phyloP scores from a whole-genome alignment of 2,888 invertebrate genomes.

The Bombylius major region DNA sequence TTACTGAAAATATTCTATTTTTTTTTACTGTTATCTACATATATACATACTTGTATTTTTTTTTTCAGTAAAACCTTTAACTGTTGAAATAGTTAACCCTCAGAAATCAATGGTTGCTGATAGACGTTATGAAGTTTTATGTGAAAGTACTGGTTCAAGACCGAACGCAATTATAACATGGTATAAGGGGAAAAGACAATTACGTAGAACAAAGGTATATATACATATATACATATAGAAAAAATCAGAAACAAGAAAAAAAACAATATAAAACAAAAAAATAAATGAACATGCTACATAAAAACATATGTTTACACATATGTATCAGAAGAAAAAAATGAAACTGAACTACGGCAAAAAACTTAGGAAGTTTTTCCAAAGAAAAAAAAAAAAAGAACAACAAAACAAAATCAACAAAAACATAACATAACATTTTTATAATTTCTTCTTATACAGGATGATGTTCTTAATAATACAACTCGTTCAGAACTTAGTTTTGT shows the following conservation, averaged over 20 bases:
- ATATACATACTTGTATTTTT: neutral
- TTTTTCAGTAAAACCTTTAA: slow-evolving; percentile 45
- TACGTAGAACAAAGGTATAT: slow-evolving; percentile 64
- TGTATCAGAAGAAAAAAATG: too few species aligned
- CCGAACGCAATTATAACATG: slow-evolving; percentile 78
- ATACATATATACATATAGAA: neutral
- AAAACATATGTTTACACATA: too few species aligned
- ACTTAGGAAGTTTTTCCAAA: too few species aligned
- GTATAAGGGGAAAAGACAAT: slow-evolving; percentile 77
- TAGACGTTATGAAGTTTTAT: slow-evolving; percentile 68
- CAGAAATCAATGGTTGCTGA: slow-evolving; percentile 65
- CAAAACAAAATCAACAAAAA: too few species aligned
- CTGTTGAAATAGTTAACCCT: slow-evolving; percentile 51
- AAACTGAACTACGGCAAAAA: too few species aligned
- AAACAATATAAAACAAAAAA: too few species aligned
- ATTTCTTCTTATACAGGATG: slow-evolving; percentile 45
- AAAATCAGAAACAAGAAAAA: neutral
- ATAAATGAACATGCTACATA: too few species aligned
- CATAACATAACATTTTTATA: too few species aligned
- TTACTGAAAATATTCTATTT: neutral
- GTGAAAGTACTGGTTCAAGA: slow-evolving; percentile 72
- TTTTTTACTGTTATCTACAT: neutral
- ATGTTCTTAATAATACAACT: slow-evolving; percentile 67
- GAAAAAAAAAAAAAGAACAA: too few species aligned
- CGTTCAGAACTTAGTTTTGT: slow-evolving; percentile 78